Conservation (phyloP, 2,888 invertebrate genomes). For the Drosophila testacea region DNA sequence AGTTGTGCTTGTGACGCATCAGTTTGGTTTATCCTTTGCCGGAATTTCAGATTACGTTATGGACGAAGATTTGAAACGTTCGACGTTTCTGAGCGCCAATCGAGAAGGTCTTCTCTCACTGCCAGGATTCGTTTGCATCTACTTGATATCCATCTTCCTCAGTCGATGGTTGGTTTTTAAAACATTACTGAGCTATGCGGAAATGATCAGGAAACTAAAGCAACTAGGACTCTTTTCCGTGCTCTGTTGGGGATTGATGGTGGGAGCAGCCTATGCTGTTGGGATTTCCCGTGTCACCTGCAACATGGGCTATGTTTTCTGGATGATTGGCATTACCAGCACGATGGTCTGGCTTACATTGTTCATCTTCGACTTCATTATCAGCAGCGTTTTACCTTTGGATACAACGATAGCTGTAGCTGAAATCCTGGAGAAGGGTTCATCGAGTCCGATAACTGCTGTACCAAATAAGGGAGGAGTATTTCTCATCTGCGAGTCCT, state of each 20-base stretch:
- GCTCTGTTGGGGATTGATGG: constrained; percentile 85
- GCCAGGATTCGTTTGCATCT: constrained; percentile 93
- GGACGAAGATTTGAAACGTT: constrained; percentile 86
- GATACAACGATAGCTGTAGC: constrained; percentile 49
- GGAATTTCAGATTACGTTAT: constrained; percentile 91
- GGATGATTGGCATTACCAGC: constrained; percentile 89
- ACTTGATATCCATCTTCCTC: constrained; percentile 90
- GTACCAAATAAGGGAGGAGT: not conserved
- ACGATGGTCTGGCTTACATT: constrained; percentile 89
- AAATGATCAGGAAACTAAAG: constrained; percentile 73
- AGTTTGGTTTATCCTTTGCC: constrained; percentile 87
- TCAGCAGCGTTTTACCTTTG: constrained; percentile 41
- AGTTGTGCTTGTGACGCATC: constrained; percentile 88
- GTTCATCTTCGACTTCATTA: constrained; percentile 84
- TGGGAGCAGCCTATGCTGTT: constrained; percentile 86
- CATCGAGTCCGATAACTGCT: not conserved
- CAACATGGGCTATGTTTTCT: constrained; percentile 93
- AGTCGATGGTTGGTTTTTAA: constrained; percentile 86
- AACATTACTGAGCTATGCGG: constrained; percentile 66
- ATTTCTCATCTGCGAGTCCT: constrained; percentile 85
- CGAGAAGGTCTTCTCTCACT: constrained; percentile 96
- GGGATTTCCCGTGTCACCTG: constrained; percentile 92
- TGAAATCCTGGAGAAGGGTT: constrained; percentile 70
- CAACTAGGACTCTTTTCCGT: constrained; percentile 71
- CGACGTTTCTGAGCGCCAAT: constrained; percentile 91